These are phyloP conservation scores for Sebastes iracundus DNA, from an alignment of 2,797 vertebrate genomes.

Conservation along the genomic window DNA sequence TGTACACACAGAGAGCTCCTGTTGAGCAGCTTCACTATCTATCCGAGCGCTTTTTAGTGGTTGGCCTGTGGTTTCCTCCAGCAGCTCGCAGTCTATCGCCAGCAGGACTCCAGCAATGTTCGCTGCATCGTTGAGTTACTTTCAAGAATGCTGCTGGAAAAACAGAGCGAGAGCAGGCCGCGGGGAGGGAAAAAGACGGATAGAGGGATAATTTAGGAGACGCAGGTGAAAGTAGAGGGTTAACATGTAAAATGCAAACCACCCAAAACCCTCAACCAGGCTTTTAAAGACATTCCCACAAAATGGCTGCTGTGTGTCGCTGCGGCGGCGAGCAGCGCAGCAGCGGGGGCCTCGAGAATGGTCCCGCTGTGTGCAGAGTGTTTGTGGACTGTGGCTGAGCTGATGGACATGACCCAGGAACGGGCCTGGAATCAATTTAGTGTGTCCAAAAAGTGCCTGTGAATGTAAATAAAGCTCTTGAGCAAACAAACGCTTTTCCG, in stretches of 20 bases:
- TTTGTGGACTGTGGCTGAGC: slow-evolving; percentile 78
- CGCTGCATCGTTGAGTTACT: slow-evolving; percentile 17
- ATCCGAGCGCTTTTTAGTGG: slow-evolving; percentile 53
- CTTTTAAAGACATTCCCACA: slow-evolving; percentile 67
- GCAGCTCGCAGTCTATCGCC: slow-evolving; percentile 45
- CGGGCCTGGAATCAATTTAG: slow-evolving; percentile 86
- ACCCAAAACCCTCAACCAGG: slow-evolving; percentile 38
- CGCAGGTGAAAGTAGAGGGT: slow-evolving; percentile 55
- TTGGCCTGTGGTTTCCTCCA: slow-evolving; percentile 59
- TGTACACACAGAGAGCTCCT: slow-evolving; percentile 38
- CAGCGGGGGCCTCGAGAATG: slow-evolving; percentile 61
- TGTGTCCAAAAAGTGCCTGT: slow-evolving; percentile 79
- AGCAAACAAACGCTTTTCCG: slow-evolving; percentile 81
- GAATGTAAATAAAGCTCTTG: slow-evolving; percentile 84
- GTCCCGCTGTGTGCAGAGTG: slow-evolving; percentile 76
- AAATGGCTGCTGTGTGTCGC: slow-evolving; percentile 77
- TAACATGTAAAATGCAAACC: slow-evolving; percentile 49
- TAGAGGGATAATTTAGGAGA: slow-evolving; percentile 22
- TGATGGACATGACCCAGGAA: slow-evolving; percentile 84
- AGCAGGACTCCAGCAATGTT: slow-evolving; percentile 42
- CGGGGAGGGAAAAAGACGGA: not conserved
- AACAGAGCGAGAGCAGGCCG: not conserved
- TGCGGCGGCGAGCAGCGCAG: slow-evolving; percentile 44
- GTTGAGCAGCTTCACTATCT: slow-evolving; percentile 51
- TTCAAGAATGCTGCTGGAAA: slow-evolving; percentile 24